phyloP scores from a whole-genome alignment of 2,888 invertebrate species.

The Blastobasis lacticolella region DNA sequence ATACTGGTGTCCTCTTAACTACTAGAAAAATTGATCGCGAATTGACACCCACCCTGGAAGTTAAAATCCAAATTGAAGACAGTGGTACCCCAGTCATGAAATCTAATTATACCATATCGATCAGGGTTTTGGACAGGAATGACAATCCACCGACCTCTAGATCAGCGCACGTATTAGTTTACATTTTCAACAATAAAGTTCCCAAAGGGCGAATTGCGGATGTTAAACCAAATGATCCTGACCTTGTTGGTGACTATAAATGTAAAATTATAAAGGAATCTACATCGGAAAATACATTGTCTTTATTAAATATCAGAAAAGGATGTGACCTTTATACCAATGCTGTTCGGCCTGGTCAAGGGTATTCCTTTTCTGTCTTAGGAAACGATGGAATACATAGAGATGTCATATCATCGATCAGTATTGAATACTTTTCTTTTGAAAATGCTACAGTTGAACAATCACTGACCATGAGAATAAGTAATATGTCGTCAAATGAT shows the following conservation, averaged over 20 bases:
- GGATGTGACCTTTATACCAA: constrained; percentile 88
- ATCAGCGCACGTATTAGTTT: constrained; percentile 85
- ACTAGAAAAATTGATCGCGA: constrained; percentile 89
- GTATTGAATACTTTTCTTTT: constrained; percentile 86
- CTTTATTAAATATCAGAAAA: constrained; percentile 79
- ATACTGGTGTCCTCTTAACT: constrained; percentile 86
- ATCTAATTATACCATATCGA: constrained; percentile 83
- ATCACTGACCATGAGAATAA: constrained; percentile 84
- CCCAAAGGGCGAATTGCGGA: constrained; percentile 91
- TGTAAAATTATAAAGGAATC: constrained; percentile 85
- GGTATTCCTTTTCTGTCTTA: constrained; percentile 84
- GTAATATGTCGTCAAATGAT: constrained; percentile 80
- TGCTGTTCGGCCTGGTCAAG: constrained; percentile 80
- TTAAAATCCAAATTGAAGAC: constrained; percentile 90
- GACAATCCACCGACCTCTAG: constrained; percentile 91
- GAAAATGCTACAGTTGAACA: constrained; percentile 88
- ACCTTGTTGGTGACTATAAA: constrained; percentile 90
- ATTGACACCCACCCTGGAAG: constrained; percentile 80
- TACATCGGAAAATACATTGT: constrained; percentile 72
- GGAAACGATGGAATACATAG: constrained; percentile 93
- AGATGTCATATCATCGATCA: constrained; percentile 90
- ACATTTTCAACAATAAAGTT: constrained; percentile 83
- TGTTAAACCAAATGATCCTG: constrained; percentile 93
- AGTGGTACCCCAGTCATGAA: constrained; percentile 89
- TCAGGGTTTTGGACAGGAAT: constrained; percentile 89